Conservation (phyloP, 2,113 vertebrate genomes). For the Rafetus swinhoei region DNA sequence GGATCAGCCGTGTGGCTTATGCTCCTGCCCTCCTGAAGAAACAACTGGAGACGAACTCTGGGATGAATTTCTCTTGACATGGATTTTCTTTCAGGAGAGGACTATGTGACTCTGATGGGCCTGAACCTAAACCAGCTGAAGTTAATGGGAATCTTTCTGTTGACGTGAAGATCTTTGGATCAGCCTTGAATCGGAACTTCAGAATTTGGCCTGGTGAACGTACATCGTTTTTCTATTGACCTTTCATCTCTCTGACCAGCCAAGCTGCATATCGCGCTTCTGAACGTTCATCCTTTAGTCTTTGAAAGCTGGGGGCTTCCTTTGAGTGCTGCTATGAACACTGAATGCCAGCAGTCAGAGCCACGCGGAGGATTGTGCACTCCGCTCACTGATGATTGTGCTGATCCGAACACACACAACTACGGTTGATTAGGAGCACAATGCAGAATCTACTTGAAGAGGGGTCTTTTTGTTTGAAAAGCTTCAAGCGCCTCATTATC, state of each 20-base stretch:
- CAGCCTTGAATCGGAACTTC: neutral
- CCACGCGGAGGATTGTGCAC: slow-evolving; percentile 61
- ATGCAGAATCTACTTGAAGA: slow-evolving; percentile 53
- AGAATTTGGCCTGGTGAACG: neutral
- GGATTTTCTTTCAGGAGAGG: too few species aligned
- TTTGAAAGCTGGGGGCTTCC: slow-evolving; percentile 41
- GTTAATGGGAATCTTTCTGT: too few species aligned
- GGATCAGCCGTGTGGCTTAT: neutral
- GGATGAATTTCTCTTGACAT: neutral
- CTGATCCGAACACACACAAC: slow-evolving; percentile 59
- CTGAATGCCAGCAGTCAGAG: slow-evolving; percentile 44
- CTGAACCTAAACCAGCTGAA: too few species aligned
- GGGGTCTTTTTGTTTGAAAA: slow-evolving; percentile 26
- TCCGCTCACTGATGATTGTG: slow-evolving; percentile 14
- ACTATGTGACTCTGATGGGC: too few species aligned
- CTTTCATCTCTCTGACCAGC: slow-evolving; percentile 22
- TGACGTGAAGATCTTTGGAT: too few species aligned
- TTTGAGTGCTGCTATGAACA: slow-evolving; percentile 17
- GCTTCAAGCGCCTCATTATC: slow-evolving; percentile 63
- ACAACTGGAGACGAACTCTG: neutral
- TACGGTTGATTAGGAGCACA: slow-evolving; percentile 62
- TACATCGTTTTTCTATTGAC: neutral
- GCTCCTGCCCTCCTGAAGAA: neutral
- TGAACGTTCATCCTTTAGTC: slow-evolving; percentile 44
- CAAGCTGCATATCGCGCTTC: slow-evolving; percentile 52